These are phyloP conservation scores for Pygoscelis adeliae DNA, from an alignment of 2,113 vertebrate genomes.

Conservation along the genomic window DNA sequence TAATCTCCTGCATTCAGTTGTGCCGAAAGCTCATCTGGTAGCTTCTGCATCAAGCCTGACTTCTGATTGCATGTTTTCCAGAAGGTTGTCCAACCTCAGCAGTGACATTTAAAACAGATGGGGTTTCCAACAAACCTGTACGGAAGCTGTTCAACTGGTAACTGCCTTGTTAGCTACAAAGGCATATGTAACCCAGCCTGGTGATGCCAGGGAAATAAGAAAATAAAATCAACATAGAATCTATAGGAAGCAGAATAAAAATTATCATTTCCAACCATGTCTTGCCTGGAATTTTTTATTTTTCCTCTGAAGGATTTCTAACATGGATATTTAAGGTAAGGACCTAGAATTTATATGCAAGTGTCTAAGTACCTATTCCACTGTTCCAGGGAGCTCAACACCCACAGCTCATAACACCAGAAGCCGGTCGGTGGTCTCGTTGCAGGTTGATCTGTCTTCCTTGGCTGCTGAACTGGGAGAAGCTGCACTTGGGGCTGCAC, in stretches of 20 bases:
- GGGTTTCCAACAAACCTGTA: neutral
- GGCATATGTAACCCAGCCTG: neutral
- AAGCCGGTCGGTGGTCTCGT: neutral
- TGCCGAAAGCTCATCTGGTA: neutral
- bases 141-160: neutral
- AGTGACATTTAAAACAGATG: neutral
- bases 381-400: neutral
- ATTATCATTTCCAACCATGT: neutral
- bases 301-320: neutral
- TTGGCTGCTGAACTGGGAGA: neutral
- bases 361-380: neutral
- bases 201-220: neutral
- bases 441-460: neutral
- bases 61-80: fast-evolving
- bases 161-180: neutral
- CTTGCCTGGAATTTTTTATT: neutral
- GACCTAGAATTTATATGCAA: neutral
- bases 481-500: neutral
- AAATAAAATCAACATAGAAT: neutral
- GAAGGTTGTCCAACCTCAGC: neutral
- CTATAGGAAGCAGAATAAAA: neutral
- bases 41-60: neutral
- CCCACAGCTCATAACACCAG: no score
- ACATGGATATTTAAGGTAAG: neutral
- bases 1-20: neutral